Percentiles rank a stretch among this genome's conserved stretches.
phyloP scores from a whole-genome alignment of 2,797 vertebrate species.

The Hybognathus amarus region DNA sequence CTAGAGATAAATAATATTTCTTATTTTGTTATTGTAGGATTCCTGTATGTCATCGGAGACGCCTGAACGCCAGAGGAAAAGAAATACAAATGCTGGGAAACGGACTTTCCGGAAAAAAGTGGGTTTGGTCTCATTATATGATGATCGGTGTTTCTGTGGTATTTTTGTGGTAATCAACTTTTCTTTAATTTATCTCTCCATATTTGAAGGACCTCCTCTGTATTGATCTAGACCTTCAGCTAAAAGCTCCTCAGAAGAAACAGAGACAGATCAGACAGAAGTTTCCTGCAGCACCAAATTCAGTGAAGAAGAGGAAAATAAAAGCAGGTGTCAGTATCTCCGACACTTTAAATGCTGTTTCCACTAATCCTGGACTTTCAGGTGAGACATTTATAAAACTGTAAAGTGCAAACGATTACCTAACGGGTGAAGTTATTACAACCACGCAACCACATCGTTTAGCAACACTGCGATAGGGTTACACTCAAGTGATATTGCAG shows the following conservation, averaged over 20 bases:
- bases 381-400: slow-evolving; percentile 68
- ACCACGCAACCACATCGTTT: background rate
- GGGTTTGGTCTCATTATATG: background rate
- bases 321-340: slow-evolving; percentile 64
- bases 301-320: slow-evolving; percentile 78
- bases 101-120: slow-evolving; percentile 50
- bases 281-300: slow-evolving; percentile 80
- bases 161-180: background rate
- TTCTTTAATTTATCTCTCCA: background rate
- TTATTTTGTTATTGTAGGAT: slow-evolving; percentile 57
- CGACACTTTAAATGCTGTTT: slow-evolving; percentile 54
- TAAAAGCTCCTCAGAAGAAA: slow-evolving; percentile 75
- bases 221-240: slow-evolving; percentile 48
- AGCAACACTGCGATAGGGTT: background rate
- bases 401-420: background rate
- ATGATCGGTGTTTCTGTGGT: background rate
- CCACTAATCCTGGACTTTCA: slow-evolving; percentile 73
- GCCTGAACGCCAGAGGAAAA: slow-evolving; percentile 50
- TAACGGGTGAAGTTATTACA: too few relatives aligned
- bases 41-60: slow-evolving; percentile 49
- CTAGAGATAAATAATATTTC: background rate
- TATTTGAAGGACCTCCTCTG: slow-evolving; percentile 51
- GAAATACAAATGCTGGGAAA: slow-evolving; percentile 38
- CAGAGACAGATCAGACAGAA: slow-evolving; percentile 84
- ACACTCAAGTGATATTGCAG: too few relatives aligned